A percentile compares a stretch with the other conserved stretches of the same genome.
phyloP scores from a whole-genome alignment of 2,888 invertebrate species.

The Schrankia costaestrigalis region DNA sequence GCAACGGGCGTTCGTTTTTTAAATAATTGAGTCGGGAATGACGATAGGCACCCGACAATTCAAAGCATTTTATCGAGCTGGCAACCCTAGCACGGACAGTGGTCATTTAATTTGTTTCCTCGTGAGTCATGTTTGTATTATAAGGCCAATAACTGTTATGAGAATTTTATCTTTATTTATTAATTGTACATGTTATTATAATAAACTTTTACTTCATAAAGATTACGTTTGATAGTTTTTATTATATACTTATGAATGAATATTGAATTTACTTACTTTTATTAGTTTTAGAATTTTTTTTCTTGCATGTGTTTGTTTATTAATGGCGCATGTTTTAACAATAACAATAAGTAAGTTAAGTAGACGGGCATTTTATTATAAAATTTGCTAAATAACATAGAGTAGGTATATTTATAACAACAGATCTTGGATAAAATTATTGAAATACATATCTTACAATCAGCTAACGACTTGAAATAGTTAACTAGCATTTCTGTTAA shows the following conservation, averaged over 20 bases:
- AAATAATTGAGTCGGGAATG: conserved; percentile 77
- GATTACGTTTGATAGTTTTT: too few species aligned
- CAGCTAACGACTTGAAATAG: conserved; percentile 5
- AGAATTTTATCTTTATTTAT: conserved; percentile 36
- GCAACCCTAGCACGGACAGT: conserved; percentile 67
- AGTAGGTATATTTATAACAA: too few species aligned
- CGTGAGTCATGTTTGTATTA: conserved; percentile 54
- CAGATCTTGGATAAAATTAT: too few species aligned
- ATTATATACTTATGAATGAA: too few species aligned
- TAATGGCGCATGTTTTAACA: too few species aligned
- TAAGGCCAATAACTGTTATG: conserved; percentile 44
- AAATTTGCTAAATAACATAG: too few species aligned
- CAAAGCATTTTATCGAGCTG: conserved; percentile 70
- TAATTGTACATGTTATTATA: conserved; percentile 25
- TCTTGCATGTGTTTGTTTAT: too few species aligned
- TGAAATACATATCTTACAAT: too few species aligned
- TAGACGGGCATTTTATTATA: too few species aligned
- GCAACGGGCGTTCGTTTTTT: conserved; percentile 69
- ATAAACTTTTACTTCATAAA: conserved; percentile 17
- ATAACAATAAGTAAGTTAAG: too few species aligned
- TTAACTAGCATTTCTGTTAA: conserved; percentile 13
- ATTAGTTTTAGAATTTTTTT: too few species aligned
- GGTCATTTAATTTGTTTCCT: conserved; percentile 70
- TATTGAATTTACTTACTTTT: too few species aligned
- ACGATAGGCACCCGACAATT: conserved; percentile 74